Conservation (phyloP, 2,113 vertebrate genomes). For the Cyanoramphus novaezelandiae region DNA sequence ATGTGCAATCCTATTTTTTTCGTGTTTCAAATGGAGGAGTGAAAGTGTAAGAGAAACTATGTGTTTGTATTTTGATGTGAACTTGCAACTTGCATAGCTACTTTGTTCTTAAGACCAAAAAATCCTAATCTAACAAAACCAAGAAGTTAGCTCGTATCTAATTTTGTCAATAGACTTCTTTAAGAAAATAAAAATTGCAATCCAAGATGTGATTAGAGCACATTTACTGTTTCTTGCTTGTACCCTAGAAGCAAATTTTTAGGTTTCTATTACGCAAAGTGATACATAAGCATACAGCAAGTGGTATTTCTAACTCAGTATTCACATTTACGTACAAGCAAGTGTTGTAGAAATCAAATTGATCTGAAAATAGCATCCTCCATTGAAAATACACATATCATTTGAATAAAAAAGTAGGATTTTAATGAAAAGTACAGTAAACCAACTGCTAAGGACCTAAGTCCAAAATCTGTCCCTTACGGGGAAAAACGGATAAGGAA, state of each 20-base stretch:
- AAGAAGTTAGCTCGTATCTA: not conserved
- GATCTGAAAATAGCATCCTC: not conserved
- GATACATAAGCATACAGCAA: not conserved
- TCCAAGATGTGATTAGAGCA: not conserved
- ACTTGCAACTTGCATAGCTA: not conserved
- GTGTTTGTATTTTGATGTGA: not conserved
- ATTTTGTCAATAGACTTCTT: not conserved
- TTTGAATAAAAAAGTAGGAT: not conserved
- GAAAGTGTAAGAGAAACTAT: not conserved
- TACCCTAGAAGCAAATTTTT: not conserved
- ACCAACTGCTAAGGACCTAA: not conserved
- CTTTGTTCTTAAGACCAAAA: not conserved
- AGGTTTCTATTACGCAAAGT: not conserved
- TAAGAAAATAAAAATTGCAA: not conserved
- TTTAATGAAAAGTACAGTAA: not conserved
- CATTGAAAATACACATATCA: rapidly evolving
- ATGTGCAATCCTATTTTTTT: not conserved
- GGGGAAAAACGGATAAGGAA: rapidly evolving
- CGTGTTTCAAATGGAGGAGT: not conserved
- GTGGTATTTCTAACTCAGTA: not conserved
- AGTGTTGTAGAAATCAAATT: not conserved
- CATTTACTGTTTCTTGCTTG: not conserved
- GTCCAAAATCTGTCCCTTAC: not conserved
- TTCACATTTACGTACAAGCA: not conserved
- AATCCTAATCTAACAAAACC: not conserved